Base-by-base conservation (phyloP, 2,797 vertebrate species). In the Falco novaeseelandiae region DNA sequence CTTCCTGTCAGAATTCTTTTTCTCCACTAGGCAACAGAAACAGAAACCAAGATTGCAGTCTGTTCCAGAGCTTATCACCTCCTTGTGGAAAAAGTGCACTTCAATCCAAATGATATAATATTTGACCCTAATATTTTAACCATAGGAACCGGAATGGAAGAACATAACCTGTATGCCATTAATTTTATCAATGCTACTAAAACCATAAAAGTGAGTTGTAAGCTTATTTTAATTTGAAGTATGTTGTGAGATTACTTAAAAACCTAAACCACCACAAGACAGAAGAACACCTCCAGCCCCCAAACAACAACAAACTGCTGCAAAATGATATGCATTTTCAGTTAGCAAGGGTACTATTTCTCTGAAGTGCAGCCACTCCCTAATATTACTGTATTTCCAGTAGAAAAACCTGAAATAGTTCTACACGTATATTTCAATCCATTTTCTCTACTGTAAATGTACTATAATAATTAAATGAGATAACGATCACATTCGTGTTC, bases 121-220 rank as follows among this genome's bases (percentile, higher is more conserved):
- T 99, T 99, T 21, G 99, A 99, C 96, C 99, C 99, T 74, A 99
- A 99, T 96, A 99, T 99, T 97, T 98, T 99, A 88, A 99, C 99
- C 54, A 99, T 99, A 63, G 99, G 99, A 55, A 99, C 99, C 10
- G 99, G 99, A 87, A 99, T 99, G 99, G 99, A 99, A 84, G 99
- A 99, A 90, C 99, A 99, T 97, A 99, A 98, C 89, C 91, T 98
- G 36, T 99, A 99, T 57, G 99, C 99, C 23, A 87, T 99, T 69
- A 98, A 99, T 97, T 99, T 99, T 97, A 99, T 99, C 87, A 98
- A 96, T 55, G 99, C 99, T 72, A 98, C 98, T 42, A 99, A 98
- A 96, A 91, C 95, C 32, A 99, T 99, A 94, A 99, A 99, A 98
- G 99, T 99, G 88, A 98, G 97, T 57, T 74, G 25, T n/a, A 83